phyloP scores from a whole-genome alignment of 64 coral and sea anemone genomes.

The Orbicella faveolata region DNA sequence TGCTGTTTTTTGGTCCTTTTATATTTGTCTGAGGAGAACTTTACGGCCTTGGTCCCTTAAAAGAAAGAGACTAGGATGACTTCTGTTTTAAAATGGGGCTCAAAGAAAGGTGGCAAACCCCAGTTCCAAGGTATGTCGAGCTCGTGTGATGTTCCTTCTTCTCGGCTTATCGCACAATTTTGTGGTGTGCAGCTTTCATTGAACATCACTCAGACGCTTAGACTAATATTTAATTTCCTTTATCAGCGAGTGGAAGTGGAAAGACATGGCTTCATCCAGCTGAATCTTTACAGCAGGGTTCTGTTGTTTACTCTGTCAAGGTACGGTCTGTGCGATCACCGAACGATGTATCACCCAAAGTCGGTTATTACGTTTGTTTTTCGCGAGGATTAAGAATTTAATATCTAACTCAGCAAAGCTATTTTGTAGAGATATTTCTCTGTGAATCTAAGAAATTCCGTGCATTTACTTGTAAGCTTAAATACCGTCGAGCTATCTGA shows the following conservation, averaged over 20 bases:
- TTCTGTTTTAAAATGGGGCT: slow-evolving; percentile 39
- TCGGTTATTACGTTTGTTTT: too few relatives aligned
- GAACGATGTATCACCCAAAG: too few relatives aligned
- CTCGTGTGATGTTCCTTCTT: not conserved
- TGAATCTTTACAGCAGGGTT: slow-evolving; percentile 39
- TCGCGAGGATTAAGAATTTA: too few relatives aligned
- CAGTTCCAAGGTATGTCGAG: slow-evolving; percentile 22
- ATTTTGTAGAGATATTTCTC: too few relatives aligned
- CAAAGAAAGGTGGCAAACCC: slow-evolving; percentile 55
- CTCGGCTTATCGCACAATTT: not conserved
- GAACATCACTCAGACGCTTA: not conserved
- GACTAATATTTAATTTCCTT: slow-evolving; percentile 1
- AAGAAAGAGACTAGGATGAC: slow-evolving; percentile 25
- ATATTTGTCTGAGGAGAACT: not conserved
- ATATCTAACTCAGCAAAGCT: too few relatives aligned
- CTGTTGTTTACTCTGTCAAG: slow-evolving; percentile 61
- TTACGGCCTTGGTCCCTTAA: not conserved
- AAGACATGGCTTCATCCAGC: slow-evolving; percentile 60
- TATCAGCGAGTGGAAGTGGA: slow-evolving; percentile 30
- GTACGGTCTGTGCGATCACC: not conserved
- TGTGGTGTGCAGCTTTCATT: slow-evolving; percentile 2
- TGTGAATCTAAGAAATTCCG: too few relatives aligned
- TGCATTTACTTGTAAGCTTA: not conserved
- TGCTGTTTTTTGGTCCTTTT: not conserved
- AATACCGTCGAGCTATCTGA: not conserved